Evolutionary conservation across 2,888 invertebrate genomes (phyloP), one percentile per base, ranked within the genome.

Genomic region (Drosophila hawaiiensis): DNA sequence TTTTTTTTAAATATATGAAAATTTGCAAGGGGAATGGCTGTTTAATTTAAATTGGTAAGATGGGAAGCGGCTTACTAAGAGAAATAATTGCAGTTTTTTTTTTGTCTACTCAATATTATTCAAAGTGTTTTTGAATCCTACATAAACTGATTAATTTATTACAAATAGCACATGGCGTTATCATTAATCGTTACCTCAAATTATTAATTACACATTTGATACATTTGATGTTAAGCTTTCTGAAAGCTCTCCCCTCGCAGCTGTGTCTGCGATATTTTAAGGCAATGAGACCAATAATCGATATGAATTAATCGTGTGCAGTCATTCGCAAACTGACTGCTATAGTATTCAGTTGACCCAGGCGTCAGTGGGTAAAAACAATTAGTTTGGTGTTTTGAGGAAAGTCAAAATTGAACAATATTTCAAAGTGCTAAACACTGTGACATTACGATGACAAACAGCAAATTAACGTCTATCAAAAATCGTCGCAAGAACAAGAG

Each of bases 211-310:
- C 7, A 47, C 47, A 47, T n/a, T n/a, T n/a, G n/a, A n/a, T n/a
- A n/a, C n/a, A 16, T 47, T 25, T 25, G 16, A 47, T 16, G 25
- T 2, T 16, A 28, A 28, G 47, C 47, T 47, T 25, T 47, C 16
- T 16, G 22, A 47, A 47, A 47, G 43, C 22, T 43, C 6, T 22
- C 22, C 14, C 4, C 22, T 47, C 7, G 14, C 22, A 22, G 25
- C 9, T 47, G 47, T 47, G 47, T 9, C 47, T 19, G 22, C 5
- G 72, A 77, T 71, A 71, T 77, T 16, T 37, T 3, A 28, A 2
- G 22, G 25, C 16, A 25, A 25, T 25, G 29, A 16, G 7, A 3
- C 19, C 14, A 31, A 9, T 22, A 47, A 61, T 41, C 75, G 60
- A 73, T 43, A 25, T 14, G 2, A 1, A 14, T 0, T 3, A 60